Evolutionary conservation across 1,140 invertebrate genomes (phyloP), one percentile per base, ranked within the genome.

Genomic region (Cydia pomonella): DNA sequence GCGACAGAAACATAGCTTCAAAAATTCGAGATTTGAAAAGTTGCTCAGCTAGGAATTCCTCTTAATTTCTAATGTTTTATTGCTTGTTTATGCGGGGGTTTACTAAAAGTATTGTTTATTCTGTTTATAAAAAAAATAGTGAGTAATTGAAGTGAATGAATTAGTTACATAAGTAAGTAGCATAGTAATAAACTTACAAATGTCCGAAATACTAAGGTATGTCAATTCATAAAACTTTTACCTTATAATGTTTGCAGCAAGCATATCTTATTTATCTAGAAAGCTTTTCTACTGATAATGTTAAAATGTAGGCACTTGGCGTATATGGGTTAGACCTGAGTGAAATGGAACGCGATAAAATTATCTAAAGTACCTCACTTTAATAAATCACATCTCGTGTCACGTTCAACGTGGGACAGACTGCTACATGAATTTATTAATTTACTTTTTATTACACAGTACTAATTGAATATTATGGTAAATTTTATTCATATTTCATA

Each of bases 281-380:
- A 69, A 69, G 64, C 64, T 69, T 69, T 69, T 69, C 9, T 69
- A 38, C 64, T 33, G 64, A 69, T 69, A 69, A 69, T 38, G 29
- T 41, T 69, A 38, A 69, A 69, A 69, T 69, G n/a, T 21, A 69
- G 33, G 27, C 64, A 33, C 64, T 69, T 33, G 6, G 33, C 64
- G 13, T 18, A 69, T 38, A 33, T 69, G 29, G 27, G n/a, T 66
- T 9, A 69, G n/a, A 7, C 1, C 16, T 69, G 21, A 69, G 16
- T 69, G 12, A 21, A 69, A 69, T 69, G n/a, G n/a, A 69, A n/a
- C n/a, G 9, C 16, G 64, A 69, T 69, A 69, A 69, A 69, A 18
- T 69, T 41, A 69, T 69, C 64, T 69, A 69, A 69, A 69, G 64
- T 69, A 33, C 27, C 21, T 23, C n/a, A 66, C 33, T 21, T 69